Percentiles rank a stretch among this genome's conserved stretches.
These are phyloP conservation scores for Clarias laeviceps DNA, from an alignment of 2,797 vertebrate species.

Conservation along the genomic window DNA sequence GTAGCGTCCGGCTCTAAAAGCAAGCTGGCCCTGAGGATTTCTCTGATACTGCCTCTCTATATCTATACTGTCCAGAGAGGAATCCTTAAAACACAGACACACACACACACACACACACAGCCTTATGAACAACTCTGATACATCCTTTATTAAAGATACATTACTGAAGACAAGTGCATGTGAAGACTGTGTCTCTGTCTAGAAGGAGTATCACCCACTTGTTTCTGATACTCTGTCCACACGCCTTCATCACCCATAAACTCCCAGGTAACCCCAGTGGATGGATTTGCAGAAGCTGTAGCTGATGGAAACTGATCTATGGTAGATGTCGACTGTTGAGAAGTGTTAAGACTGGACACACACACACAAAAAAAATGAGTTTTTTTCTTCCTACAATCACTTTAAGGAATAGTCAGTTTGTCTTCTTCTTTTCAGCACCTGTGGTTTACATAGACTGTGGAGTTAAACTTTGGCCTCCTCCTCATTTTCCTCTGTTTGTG, in stretches of 20 bases:
- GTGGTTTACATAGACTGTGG: neutral
- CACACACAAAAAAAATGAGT: neutral
- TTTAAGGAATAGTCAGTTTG: neutral
- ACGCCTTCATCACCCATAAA: slow-evolving; percentile 65
- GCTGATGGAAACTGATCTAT: neutral
- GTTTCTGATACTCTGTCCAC: slow-evolving; percentile 69
- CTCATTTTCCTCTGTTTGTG: slow-evolving; percentile 59
- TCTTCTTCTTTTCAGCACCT: slow-evolving; percentile 38
- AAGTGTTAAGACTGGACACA: slow-evolving; percentile 42
- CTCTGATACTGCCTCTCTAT: slow-evolving; percentile 67
- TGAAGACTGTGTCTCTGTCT: neutral
- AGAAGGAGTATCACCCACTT: slow-evolving; percentile 57
- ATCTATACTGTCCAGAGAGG: slow-evolving; percentile 61
- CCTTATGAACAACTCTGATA: neutral
- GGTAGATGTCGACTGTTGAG: neutral
- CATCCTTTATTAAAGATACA: neutral
- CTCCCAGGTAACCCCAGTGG: slow-evolving; percentile 63
- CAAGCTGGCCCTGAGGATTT: slow-evolving; percentile 58
- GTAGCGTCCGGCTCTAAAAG: slow-evolving; percentile 52
- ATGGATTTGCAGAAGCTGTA: neutral
- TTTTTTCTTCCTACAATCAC: neutral
- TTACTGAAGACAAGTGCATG: neutral
- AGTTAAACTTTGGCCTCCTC: slow-evolving; percentile 65
- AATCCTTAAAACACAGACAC: slow-evolving; percentile 55
- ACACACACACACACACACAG: neutral